Base-by-base conservation (phyloP, 2,888 invertebrate species). In the Ramazzottius varieornatus region DNA sequence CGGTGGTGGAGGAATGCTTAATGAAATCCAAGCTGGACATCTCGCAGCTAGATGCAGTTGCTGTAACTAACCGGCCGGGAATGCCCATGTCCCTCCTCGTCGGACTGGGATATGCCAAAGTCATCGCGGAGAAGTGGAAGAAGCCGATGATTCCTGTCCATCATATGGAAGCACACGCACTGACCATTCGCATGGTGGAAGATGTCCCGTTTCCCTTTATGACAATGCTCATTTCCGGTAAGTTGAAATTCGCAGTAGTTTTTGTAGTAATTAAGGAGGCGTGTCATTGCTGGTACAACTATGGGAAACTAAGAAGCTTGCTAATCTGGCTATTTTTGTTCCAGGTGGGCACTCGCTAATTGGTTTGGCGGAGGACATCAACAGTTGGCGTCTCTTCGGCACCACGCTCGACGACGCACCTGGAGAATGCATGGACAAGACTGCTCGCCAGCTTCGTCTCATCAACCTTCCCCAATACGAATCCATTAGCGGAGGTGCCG, bases 111-210 rank as follows among this genome's bases (percentile, higher is more conserved):
- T 88, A 88, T 81, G 89, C 87, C 1, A 86, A 84, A 72, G 80
- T 84, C 72, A 75, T 92, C 64, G 83, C 85, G 32, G 80, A 78
- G 69, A 77, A 78, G 65, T 78, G 82, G 68, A 77, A 80, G 0
- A 88, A 86, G 65, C 90, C 91, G 0, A 78, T 96, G 68, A 87
- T 98, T 73, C 92, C 96, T 0, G 84, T 98, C 67, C 96, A 98
- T 79, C 98, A 98, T 72, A 98, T 98, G 98, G 86, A 94, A 80
- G 96, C 98, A 1, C 98, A 98, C 80, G 92, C 96, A 1, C 78
- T 98, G 66, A 87, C 87, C 24, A 84, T 83, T 32, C 81, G 93
- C 73, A 84, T 93, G 83, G 78, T 81, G 29, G 75, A 83, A 66
- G 77, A 82, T 70, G 78, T 90, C 65, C 78, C 83, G 66, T 93